These are phyloP conservation scores for Erpobdella octoculata DNA, from an alignment of 2,888 invertebrate species.

Conservation along the genomic window DNA sequence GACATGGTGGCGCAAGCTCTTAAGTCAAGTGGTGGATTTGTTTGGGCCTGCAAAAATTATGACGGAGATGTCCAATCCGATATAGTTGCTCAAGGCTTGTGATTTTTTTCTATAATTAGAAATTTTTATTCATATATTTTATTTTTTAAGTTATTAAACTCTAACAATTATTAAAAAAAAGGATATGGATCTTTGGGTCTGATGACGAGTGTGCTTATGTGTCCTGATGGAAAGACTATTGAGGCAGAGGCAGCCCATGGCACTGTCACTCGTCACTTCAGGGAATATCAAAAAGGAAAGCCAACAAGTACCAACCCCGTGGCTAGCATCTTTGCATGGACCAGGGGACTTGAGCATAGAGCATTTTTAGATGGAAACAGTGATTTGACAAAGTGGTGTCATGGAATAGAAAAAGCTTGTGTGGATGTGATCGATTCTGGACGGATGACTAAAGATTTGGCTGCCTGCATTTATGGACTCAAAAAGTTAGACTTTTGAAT, in stretches of 20 bases:
- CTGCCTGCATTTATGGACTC: slow-evolving; percentile 75
- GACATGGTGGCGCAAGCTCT: slow-evolving; percentile 82
- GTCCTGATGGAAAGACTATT: slow-evolving; percentile 59
- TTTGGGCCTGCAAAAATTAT: slow-evolving; percentile 89
- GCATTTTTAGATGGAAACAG: slow-evolving; percentile 72
- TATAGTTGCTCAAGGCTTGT: slow-evolving; percentile 66
- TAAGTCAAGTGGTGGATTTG: slow-evolving; percentile 75
- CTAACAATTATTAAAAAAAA: slow-evolving; percentile 35
- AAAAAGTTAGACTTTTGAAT: slow-evolving; percentile 58
- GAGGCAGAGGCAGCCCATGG: slow-evolving; percentile 60
- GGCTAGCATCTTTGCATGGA: slow-evolving; percentile 86
- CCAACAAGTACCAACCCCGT: slow-evolving; percentile 82
- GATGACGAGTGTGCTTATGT: slow-evolving; percentile 59
- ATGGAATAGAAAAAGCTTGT: slow-evolving; percentile 70
- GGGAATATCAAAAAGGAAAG: slow-evolving; percentile 57
- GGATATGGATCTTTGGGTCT: slow-evolving; percentile 72
- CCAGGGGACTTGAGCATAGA: slow-evolving; percentile 67
- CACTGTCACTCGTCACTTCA: slow-evolving; percentile 59
- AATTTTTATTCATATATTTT: neutral
- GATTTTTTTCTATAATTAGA: neutral
- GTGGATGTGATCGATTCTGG: slow-evolving; percentile 74
- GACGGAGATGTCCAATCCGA: slow-evolving; percentile 86
- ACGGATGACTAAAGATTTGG: slow-evolving; percentile 80
- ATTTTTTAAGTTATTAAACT: neutral
- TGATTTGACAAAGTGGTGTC: slow-evolving; percentile 66